Percentiles rank a stretch among this genome's conserved stretches.
These are phyloP conservation scores for Pempheris klunzingeri DNA, from an alignment of 2,797 vertebrate species.

Conservation along the genomic window DNA sequence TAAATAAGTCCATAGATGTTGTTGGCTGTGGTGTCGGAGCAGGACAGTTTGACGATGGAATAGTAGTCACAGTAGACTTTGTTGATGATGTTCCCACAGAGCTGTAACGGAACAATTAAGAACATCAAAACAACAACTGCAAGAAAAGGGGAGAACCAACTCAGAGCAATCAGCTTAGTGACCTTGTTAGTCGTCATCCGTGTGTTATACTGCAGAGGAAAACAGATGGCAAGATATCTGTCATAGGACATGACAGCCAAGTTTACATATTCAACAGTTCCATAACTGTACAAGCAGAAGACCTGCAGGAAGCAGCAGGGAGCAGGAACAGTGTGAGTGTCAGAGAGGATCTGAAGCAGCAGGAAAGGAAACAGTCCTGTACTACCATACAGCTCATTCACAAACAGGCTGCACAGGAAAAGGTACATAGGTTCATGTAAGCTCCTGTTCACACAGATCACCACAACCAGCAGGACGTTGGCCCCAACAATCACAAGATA, in stretches of 20 bases:
- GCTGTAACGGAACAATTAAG: neutral
- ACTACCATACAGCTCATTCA: slow-evolving; percentile 65
- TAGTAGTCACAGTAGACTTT: slow-evolving; percentile 37
- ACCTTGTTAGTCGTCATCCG: slow-evolving; percentile 41
- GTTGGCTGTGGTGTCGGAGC: slow-evolving; percentile 12
- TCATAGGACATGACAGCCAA: slow-evolving; percentile 69
- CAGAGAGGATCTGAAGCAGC: slow-evolving; percentile 29
- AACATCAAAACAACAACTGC: neutral
- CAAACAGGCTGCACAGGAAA: slow-evolving; percentile 27
- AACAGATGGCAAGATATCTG: slow-evolving; percentile 39
- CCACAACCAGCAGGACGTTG: slow-evolving; percentile 45
- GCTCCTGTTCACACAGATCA: slow-evolving; percentile 56
- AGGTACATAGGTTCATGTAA: slow-evolving; percentile 72
- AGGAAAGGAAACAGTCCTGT: slow-evolving; percentile 18
- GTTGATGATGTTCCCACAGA: slow-evolving; percentile 32
- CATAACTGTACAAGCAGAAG: slow-evolving; percentile 61
- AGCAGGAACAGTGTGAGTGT: slow-evolving; percentile 45
- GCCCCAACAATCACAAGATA: slow-evolving; percentile 9
- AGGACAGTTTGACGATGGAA: slow-evolving; percentile 32
- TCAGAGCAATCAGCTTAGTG: neutral
- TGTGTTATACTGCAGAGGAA: slow-evolving; percentile 27
- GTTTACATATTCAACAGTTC: slow-evolving; percentile 47
- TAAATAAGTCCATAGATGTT: slow-evolving; percentile 26
- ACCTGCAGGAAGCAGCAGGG: slow-evolving; percentile 61
- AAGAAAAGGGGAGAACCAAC: slow-evolving; percentile 13